A percentile compares a stretch with the other conserved stretches of the same genome.
These are phyloP conservation scores for Gnathonemus echidnorhynchus DNA, from an alignment of 2,113 vertebrate species.

Conservation along the genomic window DNA sequence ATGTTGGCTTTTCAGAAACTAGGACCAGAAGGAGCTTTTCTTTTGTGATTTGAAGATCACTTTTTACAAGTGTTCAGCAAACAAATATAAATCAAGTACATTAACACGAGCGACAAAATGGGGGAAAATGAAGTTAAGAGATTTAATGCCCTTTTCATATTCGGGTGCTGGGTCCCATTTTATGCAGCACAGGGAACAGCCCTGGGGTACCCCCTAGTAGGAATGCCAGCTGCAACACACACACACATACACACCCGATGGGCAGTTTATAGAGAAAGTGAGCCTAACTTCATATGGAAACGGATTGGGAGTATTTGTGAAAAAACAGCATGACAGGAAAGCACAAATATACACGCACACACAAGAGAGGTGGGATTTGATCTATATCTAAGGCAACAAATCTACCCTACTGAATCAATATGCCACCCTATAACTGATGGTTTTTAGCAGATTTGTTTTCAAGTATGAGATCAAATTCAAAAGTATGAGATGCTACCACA, in stretches of 20 bases:
- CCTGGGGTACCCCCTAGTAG: too few relatives aligned
- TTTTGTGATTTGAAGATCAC: background rate
- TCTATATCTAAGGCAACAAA: background rate
- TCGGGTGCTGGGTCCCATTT: background rate
- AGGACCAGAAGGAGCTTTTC: background rate
- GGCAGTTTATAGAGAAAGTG: background rate
- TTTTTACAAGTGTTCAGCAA: background rate
- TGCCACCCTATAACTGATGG: background rate
- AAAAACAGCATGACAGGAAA: background rate
- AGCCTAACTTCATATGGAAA: background rate
- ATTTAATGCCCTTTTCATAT: background rate
- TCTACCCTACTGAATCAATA: background rate
- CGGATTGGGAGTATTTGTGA: background rate
- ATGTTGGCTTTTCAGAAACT: background rate
- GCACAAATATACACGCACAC: background rate
- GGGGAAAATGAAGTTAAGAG: background rate
- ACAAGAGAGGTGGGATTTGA: background rate
- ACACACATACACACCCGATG: background rate
- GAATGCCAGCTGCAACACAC: too few relatives aligned
- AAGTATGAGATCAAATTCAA: background rate
- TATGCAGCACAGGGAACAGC: background rate
- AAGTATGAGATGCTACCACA: background rate
- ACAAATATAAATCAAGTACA: background rate
- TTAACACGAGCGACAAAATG: background rate
- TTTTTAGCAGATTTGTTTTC: background rate